Percentiles rank a stretch among this genome's conserved stretches.
These are phyloP conservation scores for Rhynchophorus ferrugineus DNA, from an alignment of 1,140 invertebrate species.

Conservation along the genomic window DNA sequence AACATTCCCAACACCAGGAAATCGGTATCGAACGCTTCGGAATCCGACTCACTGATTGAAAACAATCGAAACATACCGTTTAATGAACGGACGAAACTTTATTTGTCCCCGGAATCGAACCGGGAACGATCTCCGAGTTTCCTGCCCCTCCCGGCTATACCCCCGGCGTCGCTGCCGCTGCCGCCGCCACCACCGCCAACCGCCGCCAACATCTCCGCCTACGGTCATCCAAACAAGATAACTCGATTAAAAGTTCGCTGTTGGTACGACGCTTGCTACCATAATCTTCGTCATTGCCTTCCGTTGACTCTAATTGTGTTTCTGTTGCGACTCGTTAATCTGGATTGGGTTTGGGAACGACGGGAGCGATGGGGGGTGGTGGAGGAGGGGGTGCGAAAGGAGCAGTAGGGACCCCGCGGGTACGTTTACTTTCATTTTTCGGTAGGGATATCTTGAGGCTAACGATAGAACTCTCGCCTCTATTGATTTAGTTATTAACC, in stretches of 20 bases:
- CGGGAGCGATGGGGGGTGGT: not conserved
- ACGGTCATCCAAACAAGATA: not conserved
- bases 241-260: not conserved
- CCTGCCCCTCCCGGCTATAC: not conserved
- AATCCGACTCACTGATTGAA: too few relatives aligned
- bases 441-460: too few relatives aligned
- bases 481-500: too few relatives aligned
- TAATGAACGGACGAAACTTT: too few relatives aligned
- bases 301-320: not conserved
- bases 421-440: too few relatives aligned
- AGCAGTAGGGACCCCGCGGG: not conserved
- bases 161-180: too few relatives aligned
- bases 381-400: not conserved
- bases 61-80: too few relatives aligned
- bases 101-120: too few relatives aligned
- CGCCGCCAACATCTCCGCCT: not conserved
- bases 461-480: too few relatives aligned
- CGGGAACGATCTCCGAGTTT: too few relatives aligned
- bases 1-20: too few relatives aligned
- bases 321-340: not conserved
- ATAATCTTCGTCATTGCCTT: not conserved
- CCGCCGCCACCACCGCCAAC: not conserved
- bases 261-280: not conserved
- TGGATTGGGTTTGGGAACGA: not conserved
- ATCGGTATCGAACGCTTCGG: too few relatives aligned